A percentile compares a stretch with the other conserved stretches of the same genome.
Conservation (phyloP, 2,797 vertebrate genomes). For the Onychomys arenicola region DNA sequence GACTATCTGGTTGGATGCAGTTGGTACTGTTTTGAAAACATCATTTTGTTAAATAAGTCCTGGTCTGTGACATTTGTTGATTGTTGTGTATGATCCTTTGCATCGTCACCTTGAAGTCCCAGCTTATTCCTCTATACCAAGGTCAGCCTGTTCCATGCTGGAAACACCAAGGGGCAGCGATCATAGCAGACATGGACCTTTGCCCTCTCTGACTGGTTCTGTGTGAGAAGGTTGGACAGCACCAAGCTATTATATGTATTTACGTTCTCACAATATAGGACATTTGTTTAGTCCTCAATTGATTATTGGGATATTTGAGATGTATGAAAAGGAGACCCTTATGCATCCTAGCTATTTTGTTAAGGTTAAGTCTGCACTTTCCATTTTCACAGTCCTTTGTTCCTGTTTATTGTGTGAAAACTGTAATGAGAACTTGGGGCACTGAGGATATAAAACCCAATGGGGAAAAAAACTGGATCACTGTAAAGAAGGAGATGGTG, state of each 20-base stretch:
- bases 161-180: too few species aligned
- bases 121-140: background rate
- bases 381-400: too few species aligned
- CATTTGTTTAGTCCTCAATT: background rate
- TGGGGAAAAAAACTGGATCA: background rate
- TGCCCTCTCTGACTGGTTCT: background rate
- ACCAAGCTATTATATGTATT: background rate
- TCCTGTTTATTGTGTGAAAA: background rate
- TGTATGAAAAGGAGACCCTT: background rate
- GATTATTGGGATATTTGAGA: background rate
- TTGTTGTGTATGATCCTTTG: too few species aligned
- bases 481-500: background rate
- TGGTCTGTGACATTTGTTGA: background rate
- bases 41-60: background rate
- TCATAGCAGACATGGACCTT: background rate
- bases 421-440: background rate
- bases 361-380: background rate
- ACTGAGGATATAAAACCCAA: background rate
- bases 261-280: background rate
- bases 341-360: background rate
- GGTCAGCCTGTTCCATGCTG: background rate
- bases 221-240: background rate
- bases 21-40: background rate
- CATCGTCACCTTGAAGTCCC: background rate
- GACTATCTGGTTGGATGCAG: background rate